These are phyloP conservation scores for Calephelis virginiensis DNA, from an alignment of 1,140 invertebrate genomes.

Conservation along the genomic window DNA sequence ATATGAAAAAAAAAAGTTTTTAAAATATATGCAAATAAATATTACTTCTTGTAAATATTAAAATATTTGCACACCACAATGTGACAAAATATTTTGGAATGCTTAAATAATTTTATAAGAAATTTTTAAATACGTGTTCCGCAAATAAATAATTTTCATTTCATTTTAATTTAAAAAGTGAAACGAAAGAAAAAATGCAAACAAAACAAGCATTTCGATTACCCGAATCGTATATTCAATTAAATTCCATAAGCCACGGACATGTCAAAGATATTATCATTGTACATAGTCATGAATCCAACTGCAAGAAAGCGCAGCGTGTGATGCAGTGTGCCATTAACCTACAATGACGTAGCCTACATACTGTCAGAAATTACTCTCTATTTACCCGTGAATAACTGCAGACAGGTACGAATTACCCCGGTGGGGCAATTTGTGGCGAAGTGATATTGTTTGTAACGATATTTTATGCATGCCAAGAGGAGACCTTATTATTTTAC, in stretches of 20 bases:
- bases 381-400: constrained; percentile 46
- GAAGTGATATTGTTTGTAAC: constrained; percentile 10
- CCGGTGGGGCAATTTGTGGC: background rate
- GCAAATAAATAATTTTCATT: too few species aligned
- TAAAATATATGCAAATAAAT: too few species aligned
- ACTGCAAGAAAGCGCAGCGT: constrained; percentile 54
- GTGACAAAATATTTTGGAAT: too few species aligned
- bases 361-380: constrained; percentile 46
- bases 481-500: background rate
- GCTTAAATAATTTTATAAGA: too few species aligned
- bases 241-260: constrained; percentile 3
- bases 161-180: background rate
- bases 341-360: constrained; percentile 57
- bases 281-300: constrained; percentile 18
- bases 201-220: background rate
- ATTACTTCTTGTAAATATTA: too few species aligned
- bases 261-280: constrained; percentile 12
- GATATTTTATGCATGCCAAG: background rate
- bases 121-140: too few species aligned
- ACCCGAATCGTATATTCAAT: constrained; percentile 1
- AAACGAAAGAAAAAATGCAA: background rate
- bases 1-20: too few species aligned
- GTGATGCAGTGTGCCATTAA: constrained; percentile 51
- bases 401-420: constrained; percentile 11
- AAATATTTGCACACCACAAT: too few species aligned